Evolutionary conservation across 2,888 invertebrate genomes (phyloP), one percentile per base, ranked within the genome.

Genomic region (Dasysyrphus tricinctus): DNA sequence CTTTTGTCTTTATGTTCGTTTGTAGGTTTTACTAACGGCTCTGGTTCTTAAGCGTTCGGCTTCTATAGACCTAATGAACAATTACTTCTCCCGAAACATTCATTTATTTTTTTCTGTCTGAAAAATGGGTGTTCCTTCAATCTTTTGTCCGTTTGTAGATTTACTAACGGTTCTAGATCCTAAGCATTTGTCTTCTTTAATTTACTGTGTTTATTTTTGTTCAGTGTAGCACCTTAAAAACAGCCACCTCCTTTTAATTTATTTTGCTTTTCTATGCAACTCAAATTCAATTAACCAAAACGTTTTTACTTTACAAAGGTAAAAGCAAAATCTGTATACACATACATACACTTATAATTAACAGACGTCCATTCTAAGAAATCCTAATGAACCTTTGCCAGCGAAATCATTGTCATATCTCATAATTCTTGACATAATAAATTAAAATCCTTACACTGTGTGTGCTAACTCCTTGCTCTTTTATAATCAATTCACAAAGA

Each of bases 341-440:
- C 7, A 29, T 7, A 2, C 5, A 6, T 24, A 29, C 14, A 16
- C 54, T 11, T 7, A 32, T 32, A 70, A 39, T 61, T 44, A 63
- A 24, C 57, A 73, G 51, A 78, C 72, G 51, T 59, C 34, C 14
- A 19, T 54, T 63, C 65, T 59, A 65, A 63, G 12, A 56, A 54
- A 74, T 63, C 82, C 78, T 86, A 86, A 86, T 82, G 86, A 86
- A 86, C 82, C 81, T 77, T 73, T n/a, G 81, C 77, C 57, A 78
- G 63, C 9, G 51, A 74, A 85, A 47, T 81, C 78, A 80, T 77
- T 54, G 61, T 77, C 80, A 69, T 80, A 85, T 77, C 80, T 77
- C 76, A 81, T 86, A 86, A 82, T 75, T 86, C 37, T 59, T 86
- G 81, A 81, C 74, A 75, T 78, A 78, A 86, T 86, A 86, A 85